Conservation (phyloP, 2,888 invertebrate species). For the Pristionchus japonicus region DNA sequence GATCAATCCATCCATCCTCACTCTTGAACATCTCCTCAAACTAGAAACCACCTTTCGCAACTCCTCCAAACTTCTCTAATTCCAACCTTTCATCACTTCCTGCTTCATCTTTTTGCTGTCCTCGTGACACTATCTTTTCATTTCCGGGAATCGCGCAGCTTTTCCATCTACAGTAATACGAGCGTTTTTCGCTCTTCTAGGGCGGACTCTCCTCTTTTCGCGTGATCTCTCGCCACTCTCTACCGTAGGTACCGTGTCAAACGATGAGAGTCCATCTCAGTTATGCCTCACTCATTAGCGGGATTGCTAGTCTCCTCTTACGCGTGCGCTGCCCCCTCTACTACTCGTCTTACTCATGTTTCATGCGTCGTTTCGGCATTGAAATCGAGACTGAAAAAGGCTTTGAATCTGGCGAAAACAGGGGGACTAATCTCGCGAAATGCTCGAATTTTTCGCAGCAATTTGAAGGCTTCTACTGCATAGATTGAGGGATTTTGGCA, state of each 20-base stretch:
- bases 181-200: not conserved
- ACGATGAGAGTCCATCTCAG: not conserved
- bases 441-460: not conserved
- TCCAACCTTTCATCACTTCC: constrained; percentile 18
- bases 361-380: constrained; percentile 18
- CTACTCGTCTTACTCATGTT: constrained; percentile 20
- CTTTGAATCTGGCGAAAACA: not conserved
- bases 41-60: not conserved
- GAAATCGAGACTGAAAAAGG: not conserved
- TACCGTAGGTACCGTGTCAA: not conserved
- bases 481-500: not conserved
- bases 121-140: not conserved
- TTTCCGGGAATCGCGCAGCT: not conserved
- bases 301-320: not conserved
- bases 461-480: not conserved
- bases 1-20: too few relatives aligned
- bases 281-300: not conserved
- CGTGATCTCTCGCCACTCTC: not conserved
- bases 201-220: not conserved
- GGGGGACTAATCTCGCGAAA: not conserved
- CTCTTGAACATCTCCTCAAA: not conserved
- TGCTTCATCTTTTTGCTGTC: not conserved
- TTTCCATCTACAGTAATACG: not conserved
- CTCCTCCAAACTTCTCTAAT: not conserved
- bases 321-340: not conserved